Base-by-base conservation (phyloP, 2,888 invertebrate species). In the Tiphia femorata region DNA sequence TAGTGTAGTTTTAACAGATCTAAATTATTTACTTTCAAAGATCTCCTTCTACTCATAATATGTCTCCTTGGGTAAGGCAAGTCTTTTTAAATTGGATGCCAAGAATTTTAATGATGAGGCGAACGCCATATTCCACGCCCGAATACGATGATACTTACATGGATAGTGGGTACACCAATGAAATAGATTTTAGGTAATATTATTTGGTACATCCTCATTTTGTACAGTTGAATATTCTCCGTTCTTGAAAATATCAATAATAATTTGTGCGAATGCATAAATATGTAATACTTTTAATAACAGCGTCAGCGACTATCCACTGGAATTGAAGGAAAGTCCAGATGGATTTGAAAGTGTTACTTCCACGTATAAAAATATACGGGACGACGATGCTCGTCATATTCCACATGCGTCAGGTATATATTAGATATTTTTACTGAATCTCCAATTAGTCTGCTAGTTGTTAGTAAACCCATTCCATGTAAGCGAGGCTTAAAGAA, bases 81-180 rank as follows among this genome's bases (percentile, higher is more conserved):
- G 86, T 97, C 60, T 97, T 97, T 84, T 87, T 97, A n/a, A 92
- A 95, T 79, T 90, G 94, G 79, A 94, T 97, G 92, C 97, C 97
- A 0, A 91, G 93, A 69, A 84, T 96, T 20, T 87, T 97, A 75
- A 92, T 96, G 88, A 96, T 97, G 94, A 87, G 95, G 49, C 87
- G 96, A 64, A 96, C 96, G 10, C 93, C 93, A 64, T 95, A 95
- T 80, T 90, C 93, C 0, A 85, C 94, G 25, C 92, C 93, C 0
- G 94, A 94, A 78, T 94, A 94, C 73, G 94, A 94, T 72, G 93
- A 93, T 67, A 89, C 90, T 49, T 90, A 90, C 72, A 90, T 91
- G 27, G 93, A 93, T 35, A 90, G 92, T 65, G 92, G 92, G 14
- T 94, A 93, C 76, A 91, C 92, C 25, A 93, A 91, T 75, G 94